Evolutionary conservation across 2,888 invertebrate genomes (phyloP).

Genomic region (Dyspetes luteomarginatus): DNA sequence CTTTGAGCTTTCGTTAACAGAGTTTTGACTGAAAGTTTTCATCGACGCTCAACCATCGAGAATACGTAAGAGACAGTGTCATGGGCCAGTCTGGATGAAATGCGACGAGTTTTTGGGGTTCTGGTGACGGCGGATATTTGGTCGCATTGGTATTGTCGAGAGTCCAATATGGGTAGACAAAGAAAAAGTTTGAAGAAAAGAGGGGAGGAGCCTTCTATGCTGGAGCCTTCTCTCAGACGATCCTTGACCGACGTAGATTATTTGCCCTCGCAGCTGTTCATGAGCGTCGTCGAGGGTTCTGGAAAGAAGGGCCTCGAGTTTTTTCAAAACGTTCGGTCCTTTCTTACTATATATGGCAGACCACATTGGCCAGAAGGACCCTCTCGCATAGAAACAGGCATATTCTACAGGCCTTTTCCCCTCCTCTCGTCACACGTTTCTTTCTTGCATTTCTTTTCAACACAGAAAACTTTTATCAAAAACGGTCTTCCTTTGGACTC

Average conservation of each 20-base stretch:
- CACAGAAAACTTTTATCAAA: slow-evolving; percentile 11
- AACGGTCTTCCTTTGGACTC: no score
- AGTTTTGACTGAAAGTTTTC: slow-evolving; percentile 1
- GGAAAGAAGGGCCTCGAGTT: slow-evolving; percentile 68
- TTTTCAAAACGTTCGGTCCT: slow-evolving; percentile 67
- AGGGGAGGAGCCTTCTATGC: slow-evolving; percentile 42
- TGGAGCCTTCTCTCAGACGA: slow-evolving; percentile 57
- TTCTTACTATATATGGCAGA: slow-evolving; percentile 26
- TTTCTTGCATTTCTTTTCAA: neutral
- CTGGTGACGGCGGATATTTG: slow-evolving; percentile 40
- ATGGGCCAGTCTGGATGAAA: slow-evolving; percentile 21
- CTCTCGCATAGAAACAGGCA: slow-evolving; percentile 45
- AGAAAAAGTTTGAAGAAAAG: neutral
- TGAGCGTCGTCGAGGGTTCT: slow-evolving; percentile 69
- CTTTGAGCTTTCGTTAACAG: neutral
- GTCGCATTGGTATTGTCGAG: slow-evolving; percentile 37
- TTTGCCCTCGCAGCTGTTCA: slow-evolving; percentile 78
- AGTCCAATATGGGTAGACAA: slow-evolving; percentile 5
- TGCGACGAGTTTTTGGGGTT: slow-evolving; percentile 56
- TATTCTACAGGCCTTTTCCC: slow-evolving; percentile 15
- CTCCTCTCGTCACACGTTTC: slow-evolving; percentile 25
- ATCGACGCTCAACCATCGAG: neutral
- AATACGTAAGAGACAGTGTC: slow-evolving; percentile 34
- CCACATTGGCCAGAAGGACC: slow-evolving; percentile 47
- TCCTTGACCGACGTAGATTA: slow-evolving; percentile 72